Evolutionary conservation across 2,797 vertebrate species (phyloP).

Genomic region (Danio jaintianensis): DNA sequence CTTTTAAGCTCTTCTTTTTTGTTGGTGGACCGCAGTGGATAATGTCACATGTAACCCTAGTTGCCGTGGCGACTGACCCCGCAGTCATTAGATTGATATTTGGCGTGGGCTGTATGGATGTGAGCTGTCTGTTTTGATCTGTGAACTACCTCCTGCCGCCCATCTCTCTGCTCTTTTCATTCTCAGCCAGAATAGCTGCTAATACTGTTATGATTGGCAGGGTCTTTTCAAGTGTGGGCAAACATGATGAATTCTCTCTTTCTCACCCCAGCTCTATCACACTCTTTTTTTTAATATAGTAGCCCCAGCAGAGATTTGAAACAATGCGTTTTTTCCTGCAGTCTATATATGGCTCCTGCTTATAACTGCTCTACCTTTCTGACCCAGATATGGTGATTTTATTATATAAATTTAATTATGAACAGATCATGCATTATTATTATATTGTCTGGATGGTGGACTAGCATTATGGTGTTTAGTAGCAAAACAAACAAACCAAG

Average conservation of each 20-base stretch:
- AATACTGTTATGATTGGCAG: slow-evolving; percentile 59
- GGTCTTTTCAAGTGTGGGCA: slow-evolving; percentile 56
- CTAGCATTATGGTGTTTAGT: not conserved
- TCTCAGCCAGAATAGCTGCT: slow-evolving; percentile 57
- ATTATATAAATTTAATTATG: not conserved
- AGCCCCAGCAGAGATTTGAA: slow-evolving; percentile 18
- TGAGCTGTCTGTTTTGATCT: slow-evolving; percentile 41
- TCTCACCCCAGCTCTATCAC: not conserved
- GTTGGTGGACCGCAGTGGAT: slow-evolving; percentile 25
- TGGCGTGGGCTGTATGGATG: slow-evolving; percentile 56
- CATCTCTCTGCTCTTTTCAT: slow-evolving; percentile 53
- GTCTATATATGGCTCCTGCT: slow-evolving; percentile 9
- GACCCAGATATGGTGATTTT: slow-evolving; percentile 2
- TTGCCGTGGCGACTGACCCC: slow-evolving; percentile 58
- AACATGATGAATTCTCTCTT: slow-evolving; percentile 37
- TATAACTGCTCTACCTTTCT: not conserved
- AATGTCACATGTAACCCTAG: slow-evolving; percentile 53
- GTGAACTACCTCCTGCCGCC: slow-evolving; percentile 38
- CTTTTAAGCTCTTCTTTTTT: slow-evolving; percentile 47
- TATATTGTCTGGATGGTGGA: not conserved
- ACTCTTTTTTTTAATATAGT: slow-evolving; percentile 10
- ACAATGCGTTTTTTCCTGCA: slow-evolving; percentile 3
- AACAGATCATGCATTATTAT: not conserved
- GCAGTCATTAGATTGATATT: slow-evolving; percentile 65
- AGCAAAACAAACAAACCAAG: not conserved